These are phyloP conservation scores for Malthinus seriepunctatus DNA, from an alignment of 2,888 invertebrate species.

Conservation along the genomic window DNA sequence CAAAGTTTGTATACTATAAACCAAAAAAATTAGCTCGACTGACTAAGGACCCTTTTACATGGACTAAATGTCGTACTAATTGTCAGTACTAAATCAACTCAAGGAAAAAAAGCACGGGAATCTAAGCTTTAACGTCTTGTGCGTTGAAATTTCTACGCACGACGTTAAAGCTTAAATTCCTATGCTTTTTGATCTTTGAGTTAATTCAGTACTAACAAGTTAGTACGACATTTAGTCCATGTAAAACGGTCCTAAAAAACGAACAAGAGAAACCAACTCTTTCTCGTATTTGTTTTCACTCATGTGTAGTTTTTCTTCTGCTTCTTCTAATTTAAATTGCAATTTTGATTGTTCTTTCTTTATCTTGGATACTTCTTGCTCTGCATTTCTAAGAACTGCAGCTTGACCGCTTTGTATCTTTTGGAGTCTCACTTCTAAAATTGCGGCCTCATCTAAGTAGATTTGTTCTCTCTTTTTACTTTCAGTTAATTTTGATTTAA, in stretches of 20 bases:
- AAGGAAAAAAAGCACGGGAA: no score
- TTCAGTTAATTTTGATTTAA: conserved; percentile 14
- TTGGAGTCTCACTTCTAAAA: conserved; percentile 26
- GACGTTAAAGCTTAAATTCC: no score
- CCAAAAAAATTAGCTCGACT: not conserved
- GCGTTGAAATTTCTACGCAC: no score
- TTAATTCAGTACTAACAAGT: no score
- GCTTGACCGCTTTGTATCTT: conserved; percentile 15
- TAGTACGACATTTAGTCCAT: no score
- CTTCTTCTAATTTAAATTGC: conserved; percentile 26
- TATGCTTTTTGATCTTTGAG: no score
- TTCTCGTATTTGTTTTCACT: conserved; percentile 19
- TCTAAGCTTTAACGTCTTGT: no score
- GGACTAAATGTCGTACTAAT: no score
- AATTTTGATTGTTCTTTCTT: conserved; percentile 16
- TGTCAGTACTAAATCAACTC: no score
- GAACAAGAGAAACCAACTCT: conserved; percentile 9
- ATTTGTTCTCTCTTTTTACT: conserved; percentile 14
- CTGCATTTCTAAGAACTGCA: conserved; percentile 7
- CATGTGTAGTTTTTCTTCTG: conserved; percentile 15
- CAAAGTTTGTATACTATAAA: conserved; percentile 10
- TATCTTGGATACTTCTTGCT: conserved; percentile 22
- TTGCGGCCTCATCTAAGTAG: conserved; percentile 21
- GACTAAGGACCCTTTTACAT: no score
- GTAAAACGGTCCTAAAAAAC: no score